A percentile compares a stretch with the other conserved stretches of the same genome.
phyloP scores from a whole-genome alignment of 2,113 vertebrate genomes.

The Callospermophilus lateralis region DNA sequence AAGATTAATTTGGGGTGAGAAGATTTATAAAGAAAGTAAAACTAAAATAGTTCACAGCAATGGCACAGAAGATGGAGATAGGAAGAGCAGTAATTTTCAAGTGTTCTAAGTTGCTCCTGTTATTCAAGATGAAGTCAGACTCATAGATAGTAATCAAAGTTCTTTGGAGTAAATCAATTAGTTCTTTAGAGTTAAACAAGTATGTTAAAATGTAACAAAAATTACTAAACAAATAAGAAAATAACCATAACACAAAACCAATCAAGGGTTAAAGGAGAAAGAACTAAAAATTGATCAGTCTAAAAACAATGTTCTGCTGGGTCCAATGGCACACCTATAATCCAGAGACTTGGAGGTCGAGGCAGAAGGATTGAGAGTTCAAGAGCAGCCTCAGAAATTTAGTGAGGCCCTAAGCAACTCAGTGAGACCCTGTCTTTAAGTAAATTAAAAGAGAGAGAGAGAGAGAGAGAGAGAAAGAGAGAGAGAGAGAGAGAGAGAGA shows the following conservation, averaged over 20 bases:
- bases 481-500: too few species aligned
- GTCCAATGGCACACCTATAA: too few species aligned
- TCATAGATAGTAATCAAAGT: background rate
- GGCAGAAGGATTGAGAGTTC: too few species aligned
- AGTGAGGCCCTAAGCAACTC: too few species aligned
- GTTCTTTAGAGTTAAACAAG: background rate
- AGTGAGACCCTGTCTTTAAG: too few species aligned
- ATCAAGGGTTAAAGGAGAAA: background rate
- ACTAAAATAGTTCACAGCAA: background rate
- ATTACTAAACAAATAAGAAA: background rate
- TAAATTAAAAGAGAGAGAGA: too few species aligned
- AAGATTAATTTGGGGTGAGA: background rate
- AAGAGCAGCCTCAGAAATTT: too few species aligned
- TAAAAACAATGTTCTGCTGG: background rate
- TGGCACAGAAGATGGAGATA: background rate
- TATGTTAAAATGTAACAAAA: conserved; percentile 24
- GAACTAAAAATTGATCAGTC: background rate
- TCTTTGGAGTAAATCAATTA: background rate
- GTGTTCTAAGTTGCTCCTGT: background rate
- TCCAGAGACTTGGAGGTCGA: too few species aligned
- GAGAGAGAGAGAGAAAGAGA: too few species aligned
- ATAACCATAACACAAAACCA: background rate
- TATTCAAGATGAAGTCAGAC: background rate
- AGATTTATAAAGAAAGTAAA: background rate
- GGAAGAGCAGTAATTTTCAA: background rate